phyloP scores from a whole-genome alignment of 2,797 vertebrate species.

The Loris lydekkerianus region DNA sequence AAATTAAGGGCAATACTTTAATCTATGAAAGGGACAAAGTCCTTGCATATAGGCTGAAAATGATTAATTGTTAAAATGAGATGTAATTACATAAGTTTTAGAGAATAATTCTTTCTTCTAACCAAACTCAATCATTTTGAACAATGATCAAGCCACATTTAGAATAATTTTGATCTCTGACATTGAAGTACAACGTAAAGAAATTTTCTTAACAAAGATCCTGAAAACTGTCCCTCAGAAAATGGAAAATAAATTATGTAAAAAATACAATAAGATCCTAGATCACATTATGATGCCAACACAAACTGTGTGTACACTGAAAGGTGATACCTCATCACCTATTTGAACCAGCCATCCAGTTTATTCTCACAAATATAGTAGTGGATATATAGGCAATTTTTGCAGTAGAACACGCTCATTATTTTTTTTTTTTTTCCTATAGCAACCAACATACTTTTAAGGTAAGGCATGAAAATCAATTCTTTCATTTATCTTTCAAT shows the following conservation, averaged over 20 bases:
- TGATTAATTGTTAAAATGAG: slow-evolving; percentile 64
- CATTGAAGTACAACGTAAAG: neutral
- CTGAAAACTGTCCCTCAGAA: neutral
- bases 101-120: slow-evolving; percentile 10
- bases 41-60: slow-evolving; percentile 1
- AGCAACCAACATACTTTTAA: slow-evolving; percentile 35
- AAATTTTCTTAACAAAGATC: neutral
- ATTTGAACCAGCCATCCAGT: neutral
- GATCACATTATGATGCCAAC: neutral
- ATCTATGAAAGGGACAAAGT: slow-evolving; percentile 60
- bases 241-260: neutral
- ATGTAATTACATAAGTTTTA: slow-evolving; percentile 64
- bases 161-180: slow-evolving; percentile 10
- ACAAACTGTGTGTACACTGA: neutral
- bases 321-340: neutral
- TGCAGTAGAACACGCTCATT: neutral
- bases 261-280: slow-evolving; percentile 49
- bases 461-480: slow-evolving; percentile 43
- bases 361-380: neutral
- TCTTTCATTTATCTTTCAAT: slow-evolving; percentile 60
- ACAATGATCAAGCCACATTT: slow-evolving; percentile 51
- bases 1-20: slow-evolving; percentile 65
- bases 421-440: neutral
- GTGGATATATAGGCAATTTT: neutral
- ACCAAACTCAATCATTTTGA: slow-evolving; percentile 40